phyloP scores from a whole-genome alignment of 1,140 invertebrate species.

The Odontomachus brunneus region DNA sequence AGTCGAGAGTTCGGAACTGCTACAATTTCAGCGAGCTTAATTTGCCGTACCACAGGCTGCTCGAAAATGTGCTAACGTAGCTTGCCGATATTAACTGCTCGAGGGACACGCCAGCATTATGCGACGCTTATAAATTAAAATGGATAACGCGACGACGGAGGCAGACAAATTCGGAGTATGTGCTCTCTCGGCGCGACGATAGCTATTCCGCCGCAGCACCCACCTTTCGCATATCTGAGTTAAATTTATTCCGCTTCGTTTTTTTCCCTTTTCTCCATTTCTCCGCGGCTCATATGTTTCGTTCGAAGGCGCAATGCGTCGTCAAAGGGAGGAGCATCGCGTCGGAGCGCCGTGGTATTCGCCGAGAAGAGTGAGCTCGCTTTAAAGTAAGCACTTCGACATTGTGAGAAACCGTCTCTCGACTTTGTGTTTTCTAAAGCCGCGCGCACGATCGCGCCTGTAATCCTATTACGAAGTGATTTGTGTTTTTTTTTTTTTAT shows the following conservation, averaged over 20 bases:
- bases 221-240: background rate
- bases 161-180: background rate
- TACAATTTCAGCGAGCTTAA: conserved; percentile 50
- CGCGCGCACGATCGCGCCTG: background rate
- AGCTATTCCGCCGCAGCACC: too few species aligned
- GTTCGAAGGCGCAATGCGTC: background rate
- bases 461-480: background rate
- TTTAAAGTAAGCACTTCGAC: conserved; percentile 18
- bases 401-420: background rate
- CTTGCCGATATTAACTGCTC: conserved; percentile 39
- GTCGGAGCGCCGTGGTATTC: too few species aligned
- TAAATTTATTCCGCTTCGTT: background rate
- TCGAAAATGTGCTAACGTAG: conserved; percentile 24
- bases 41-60: conserved; percentile 15
- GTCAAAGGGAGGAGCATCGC: too few species aligned
- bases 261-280: background rate
- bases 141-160: background rate
- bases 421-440: background rate
- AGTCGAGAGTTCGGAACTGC: conserved; percentile 55
- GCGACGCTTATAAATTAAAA: background rate
- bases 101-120: background rate
- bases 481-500: background rate
- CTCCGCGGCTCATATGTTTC: background rate
- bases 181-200: background rate
- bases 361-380: background rate